These are phyloP conservation scores for Atta texana DNA, from an alignment of 1,140 invertebrate species.

Conservation along the genomic window DNA sequence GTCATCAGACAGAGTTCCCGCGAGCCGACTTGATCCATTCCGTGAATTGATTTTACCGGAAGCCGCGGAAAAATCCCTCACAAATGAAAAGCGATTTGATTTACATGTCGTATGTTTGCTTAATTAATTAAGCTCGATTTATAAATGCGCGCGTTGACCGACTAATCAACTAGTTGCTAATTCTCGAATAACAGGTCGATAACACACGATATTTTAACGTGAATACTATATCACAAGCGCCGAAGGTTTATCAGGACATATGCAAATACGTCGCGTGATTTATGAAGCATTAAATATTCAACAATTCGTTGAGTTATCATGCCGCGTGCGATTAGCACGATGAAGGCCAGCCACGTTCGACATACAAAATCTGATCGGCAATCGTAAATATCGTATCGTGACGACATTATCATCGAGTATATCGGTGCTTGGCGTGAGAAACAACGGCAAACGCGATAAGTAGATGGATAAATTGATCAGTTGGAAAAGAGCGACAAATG, in stretches of 20 bases:
- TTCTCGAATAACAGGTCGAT: conserved; percentile 65
- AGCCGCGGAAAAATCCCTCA: conserved; percentile 12
- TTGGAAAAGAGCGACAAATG: conserved; percentile 62
- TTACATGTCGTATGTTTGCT: conserved; percentile 43
- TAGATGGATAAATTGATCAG: conserved; percentile 74
- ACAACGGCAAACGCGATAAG: conserved; percentile 14
- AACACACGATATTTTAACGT: conserved; percentile 66
- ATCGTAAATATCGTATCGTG: conserved; percentile 48
- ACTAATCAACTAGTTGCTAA: conserved; percentile 42
- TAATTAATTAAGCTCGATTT: conserved; percentile 73
- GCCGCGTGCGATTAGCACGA: conserved; percentile 35
- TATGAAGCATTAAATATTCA: conserved; percentile 62
- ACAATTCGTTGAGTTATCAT: conserved; percentile 21
- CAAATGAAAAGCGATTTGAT: background rate
- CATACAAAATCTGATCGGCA: conserved; percentile 11
- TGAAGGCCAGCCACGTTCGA: background rate
- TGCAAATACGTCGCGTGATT: conserved; percentile 67
- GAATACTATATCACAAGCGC: conserved; percentile 31
- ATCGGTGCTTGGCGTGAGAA: conserved; percentile 28
- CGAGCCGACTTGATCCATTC: background rate
- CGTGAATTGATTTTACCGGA: conserved; percentile 45
- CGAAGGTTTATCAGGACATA: conserved; percentile 59
- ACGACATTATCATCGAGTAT: conserved; percentile 40
- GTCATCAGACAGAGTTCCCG: conserved; percentile 17
- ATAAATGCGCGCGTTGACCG: conserved; percentile 58